Percentiles rank a stretch among this genome's conserved stretches.
Conservation (phyloP, 2,797 vertebrate species). For the Pristis pectinata region DNA sequence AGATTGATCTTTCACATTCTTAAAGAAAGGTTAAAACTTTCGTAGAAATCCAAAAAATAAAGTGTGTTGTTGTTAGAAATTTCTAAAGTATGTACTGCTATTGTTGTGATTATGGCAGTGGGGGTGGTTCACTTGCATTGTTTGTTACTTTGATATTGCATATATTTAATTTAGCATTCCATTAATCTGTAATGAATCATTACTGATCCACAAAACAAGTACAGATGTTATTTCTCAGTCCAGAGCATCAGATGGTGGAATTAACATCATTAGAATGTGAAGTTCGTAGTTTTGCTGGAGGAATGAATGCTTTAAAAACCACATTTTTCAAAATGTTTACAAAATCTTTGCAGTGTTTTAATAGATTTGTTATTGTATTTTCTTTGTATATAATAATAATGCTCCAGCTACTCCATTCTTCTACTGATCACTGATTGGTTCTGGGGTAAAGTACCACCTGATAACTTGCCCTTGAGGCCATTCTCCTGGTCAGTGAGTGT, state of each 20-base stretch:
- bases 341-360: background rate
- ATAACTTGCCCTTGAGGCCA: background rate
- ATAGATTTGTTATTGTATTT: background rate
- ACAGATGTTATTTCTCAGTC: slow-evolving; percentile 17
- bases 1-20: background rate
- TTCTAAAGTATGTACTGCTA: background rate
- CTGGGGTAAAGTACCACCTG: background rate
- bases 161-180: background rate
- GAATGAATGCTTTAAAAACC: background rate
- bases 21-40: background rate
- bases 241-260: background rate
- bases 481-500: background rate
- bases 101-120: background rate
- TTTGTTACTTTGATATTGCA: background rate
- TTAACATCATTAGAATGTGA: slow-evolving; percentile 7
- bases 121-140: background rate
- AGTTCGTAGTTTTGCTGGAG: background rate
- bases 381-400: background rate
- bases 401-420: background rate
- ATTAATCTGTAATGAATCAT: background rate
- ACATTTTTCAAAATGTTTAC: background rate
- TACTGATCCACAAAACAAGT: background rate
- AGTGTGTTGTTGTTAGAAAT: background rate
- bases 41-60: background rate
- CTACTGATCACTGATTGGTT: background rate